These are phyloP conservation scores for Stegana nigrithorax DNA, from an alignment of 2,888 invertebrate species.

Conservation along the genomic window DNA sequence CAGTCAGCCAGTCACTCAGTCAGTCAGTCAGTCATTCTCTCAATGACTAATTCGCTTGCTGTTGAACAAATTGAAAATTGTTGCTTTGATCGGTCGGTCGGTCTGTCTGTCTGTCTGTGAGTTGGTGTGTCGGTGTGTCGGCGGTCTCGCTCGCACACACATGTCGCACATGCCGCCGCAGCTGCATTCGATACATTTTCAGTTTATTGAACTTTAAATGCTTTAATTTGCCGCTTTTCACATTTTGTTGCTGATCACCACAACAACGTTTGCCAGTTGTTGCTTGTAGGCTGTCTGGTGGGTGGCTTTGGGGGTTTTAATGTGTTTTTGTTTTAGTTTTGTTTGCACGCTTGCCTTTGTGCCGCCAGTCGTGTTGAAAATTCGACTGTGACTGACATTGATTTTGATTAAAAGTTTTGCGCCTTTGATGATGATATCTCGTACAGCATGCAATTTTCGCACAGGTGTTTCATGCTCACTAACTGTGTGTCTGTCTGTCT, in stretches of 20 bases:
- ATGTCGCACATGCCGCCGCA: neutral
- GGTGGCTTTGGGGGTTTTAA: conserved; percentile 20
- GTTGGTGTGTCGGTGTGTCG: neutral
- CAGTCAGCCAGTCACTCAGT: too few species aligned
- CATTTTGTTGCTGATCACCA: too few species aligned
- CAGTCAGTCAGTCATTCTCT: too few species aligned
- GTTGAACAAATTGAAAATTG: too few species aligned
- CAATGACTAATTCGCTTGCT: too few species aligned
- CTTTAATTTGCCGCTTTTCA: too few species aligned
- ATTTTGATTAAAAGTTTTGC: conserved; percentile 49
- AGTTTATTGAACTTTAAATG: conserved; percentile 32
- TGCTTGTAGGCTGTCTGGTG: neutral
- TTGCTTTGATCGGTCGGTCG: too few species aligned
- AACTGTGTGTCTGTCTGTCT: too few species aligned
- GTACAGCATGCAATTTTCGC: conserved; percentile 33
- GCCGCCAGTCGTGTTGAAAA: neutral
- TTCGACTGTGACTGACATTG: conserved; percentile 53
- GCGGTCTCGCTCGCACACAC: too few species aligned
- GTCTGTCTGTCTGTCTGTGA: neutral
- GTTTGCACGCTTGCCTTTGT: too few species aligned
- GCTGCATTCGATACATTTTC: too few species aligned
- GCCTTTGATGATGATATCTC: neutral
- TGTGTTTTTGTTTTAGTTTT: conserved; percentile 2
- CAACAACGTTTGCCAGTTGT: conserved; percentile 25
- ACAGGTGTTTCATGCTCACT: too few species aligned